Percentiles rank a stretch among this genome's conserved stretches.
phyloP scores from a whole-genome alignment of 1,140 invertebrate species.

The Brachionus paranguensis region DNA sequence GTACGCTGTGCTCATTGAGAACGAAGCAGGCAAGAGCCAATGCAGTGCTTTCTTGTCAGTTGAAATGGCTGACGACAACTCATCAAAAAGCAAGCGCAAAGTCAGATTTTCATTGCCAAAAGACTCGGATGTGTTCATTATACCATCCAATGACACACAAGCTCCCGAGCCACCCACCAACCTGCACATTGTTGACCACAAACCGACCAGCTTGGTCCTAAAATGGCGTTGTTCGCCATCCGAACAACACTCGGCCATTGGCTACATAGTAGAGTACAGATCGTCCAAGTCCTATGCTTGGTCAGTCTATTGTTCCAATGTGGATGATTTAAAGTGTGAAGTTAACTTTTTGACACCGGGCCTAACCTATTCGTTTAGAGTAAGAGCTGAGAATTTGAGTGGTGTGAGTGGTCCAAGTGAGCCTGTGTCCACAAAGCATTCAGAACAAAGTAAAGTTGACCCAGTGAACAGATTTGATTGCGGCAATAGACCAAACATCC shows the following conservation, averaged over 20 bases:
- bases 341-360: not conserved
- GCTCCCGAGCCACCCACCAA: not conserved
- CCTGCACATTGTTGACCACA: not conserved
- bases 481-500: conserved; percentile 60
- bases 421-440: not conserved
- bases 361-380: conserved; percentile 17
- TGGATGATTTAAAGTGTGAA: not conserved
- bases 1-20: not conserved
- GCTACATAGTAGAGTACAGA: conserved; percentile 32
- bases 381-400: conserved; percentile 11
- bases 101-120: conserved; percentile 27
- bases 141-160: not conserved
- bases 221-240: conserved; percentile 1
- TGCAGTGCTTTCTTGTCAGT: conserved; percentile 29
- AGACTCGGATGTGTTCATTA: conserved; percentile 19
- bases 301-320: not conserved
- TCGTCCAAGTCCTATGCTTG: conserved; percentile 15
- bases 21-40: conserved; percentile 8
- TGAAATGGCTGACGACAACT: not conserved
- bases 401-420: conserved; percentile 15
- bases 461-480: not conserved
- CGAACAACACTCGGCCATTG: not conserved
- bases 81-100: not conserved
- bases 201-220: not conserved
- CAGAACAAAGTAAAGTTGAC: not conserved